These are phyloP conservation scores for Sinocyclocheilus anshuiensis DNA, from an alignment of 2,113 vertebrate genomes.

Conservation along the genomic window DNA sequence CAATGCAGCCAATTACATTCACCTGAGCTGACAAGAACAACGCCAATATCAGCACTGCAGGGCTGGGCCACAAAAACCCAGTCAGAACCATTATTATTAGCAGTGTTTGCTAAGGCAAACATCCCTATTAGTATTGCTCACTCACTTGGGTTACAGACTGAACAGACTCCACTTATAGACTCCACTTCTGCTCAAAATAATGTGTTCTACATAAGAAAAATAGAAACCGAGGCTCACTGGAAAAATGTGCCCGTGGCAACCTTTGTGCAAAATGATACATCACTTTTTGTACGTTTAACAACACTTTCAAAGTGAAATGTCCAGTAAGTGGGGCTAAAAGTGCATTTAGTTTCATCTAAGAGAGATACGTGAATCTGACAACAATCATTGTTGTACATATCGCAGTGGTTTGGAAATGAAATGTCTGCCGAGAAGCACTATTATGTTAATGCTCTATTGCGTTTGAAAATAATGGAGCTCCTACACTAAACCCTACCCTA, in stretches of 20 bases:
- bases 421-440: background rate
- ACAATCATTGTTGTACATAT: background rate
- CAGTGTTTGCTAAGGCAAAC: background rate
- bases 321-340: background rate
- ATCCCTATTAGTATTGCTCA: background rate
- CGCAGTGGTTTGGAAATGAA: too few species aligned
- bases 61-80: conserved; percentile 27
- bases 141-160: background rate
- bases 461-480: too few species aligned
- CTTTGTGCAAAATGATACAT: background rate
- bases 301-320: background rate
- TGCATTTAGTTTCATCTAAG: background rate
- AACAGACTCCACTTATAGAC: background rate
- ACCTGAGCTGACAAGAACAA: conserved; percentile 22
- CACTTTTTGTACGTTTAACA: background rate
- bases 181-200: background rate
- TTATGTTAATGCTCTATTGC: too few species aligned
- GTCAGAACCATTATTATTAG: conserved; percentile 3
- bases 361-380: background rate
- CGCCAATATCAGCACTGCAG: conserved; percentile 21
- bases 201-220: background rate
- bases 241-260: background rate
- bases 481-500: too few species aligned
- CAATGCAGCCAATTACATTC: conserved; percentile 28
- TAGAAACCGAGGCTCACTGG: background rate